Conservation (phyloP, 2,888 invertebrate genomes). For the Galerucella nymphaeae region DNA sequence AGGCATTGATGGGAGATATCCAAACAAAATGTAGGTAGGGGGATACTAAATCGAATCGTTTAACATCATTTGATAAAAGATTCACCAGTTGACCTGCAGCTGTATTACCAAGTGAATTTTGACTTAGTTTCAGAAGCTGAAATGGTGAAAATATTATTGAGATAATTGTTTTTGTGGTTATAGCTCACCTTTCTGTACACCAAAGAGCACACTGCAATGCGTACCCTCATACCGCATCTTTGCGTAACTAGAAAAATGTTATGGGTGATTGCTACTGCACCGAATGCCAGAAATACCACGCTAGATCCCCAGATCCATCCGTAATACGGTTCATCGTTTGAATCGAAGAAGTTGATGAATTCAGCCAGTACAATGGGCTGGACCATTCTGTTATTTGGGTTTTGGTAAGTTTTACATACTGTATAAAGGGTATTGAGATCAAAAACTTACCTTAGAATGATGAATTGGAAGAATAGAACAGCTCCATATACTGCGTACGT, state of each 20-base stretch:
- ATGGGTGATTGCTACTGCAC: slow-evolving; percentile 74
- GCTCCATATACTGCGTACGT: slow-evolving; percentile 72
- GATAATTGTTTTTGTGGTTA: too few species aligned
- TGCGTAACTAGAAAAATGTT: slow-evolving; percentile 69
- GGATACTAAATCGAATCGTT: slow-evolving; percentile 80
- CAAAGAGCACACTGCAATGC: slow-evolving; percentile 82
- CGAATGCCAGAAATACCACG: slow-evolving; percentile 70
- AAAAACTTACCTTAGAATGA: slow-evolving; percentile 70
- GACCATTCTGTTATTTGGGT: too few species aligned
- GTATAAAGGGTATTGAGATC: neutral
- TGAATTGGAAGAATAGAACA: slow-evolving; percentile 68
- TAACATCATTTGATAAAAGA: slow-evolving; percentile 86
- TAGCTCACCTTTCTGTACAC: slow-evolving; percentile 81
- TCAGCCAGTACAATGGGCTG: slow-evolving; percentile 72
- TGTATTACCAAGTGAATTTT: slow-evolving; percentile 80
- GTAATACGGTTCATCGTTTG: slow-evolving; percentile 66
- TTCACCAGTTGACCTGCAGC: slow-evolving; percentile 87
- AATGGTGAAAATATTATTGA: slow-evolving; percentile 68
- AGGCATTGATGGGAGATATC: slow-evolving; percentile 81
- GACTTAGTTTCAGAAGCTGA: slow-evolving; percentile 72
- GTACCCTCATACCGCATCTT: slow-evolving; percentile 80
- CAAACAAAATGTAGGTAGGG: slow-evolving; percentile 81
- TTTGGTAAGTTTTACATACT: too few species aligned
- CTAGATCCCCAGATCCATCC: slow-evolving; percentile 76
- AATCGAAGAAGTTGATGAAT: slow-evolving; percentile 71